These are phyloP conservation scores for Drosophila recens DNA, from an alignment of 2,888 invertebrate species.

Conservation along the genomic window DNA sequence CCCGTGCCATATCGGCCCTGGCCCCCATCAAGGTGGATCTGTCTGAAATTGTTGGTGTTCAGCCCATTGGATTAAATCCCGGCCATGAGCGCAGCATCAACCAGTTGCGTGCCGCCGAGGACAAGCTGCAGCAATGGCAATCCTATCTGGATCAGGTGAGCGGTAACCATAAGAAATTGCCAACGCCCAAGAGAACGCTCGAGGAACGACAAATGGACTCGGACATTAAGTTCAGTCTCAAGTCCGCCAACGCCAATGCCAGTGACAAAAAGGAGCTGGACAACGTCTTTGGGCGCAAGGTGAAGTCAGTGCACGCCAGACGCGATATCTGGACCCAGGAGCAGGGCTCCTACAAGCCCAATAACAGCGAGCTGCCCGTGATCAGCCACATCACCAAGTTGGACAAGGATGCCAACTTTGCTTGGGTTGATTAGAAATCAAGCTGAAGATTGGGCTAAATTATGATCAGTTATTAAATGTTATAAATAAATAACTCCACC, in stretches of 20 bases:
- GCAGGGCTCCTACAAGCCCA: slow-evolving; percentile 72
- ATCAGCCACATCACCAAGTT: slow-evolving; percentile 52
- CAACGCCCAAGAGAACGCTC: slow-evolving; percentile 34
- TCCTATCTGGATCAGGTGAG: slow-evolving; percentile 81
- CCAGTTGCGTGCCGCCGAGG: slow-evolving; percentile 82
- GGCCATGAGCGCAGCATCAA: slow-evolving; percentile 86
- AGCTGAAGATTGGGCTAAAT: neutral
- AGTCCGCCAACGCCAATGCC: slow-evolving; percentile 38
- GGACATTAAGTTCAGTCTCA: slow-evolving; percentile 54
- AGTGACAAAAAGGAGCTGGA: slow-evolving; percentile 48
- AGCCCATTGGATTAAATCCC: slow-evolving; percentile 88
- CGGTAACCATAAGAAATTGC: slow-evolving; percentile 35
- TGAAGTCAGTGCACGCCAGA: slow-evolving; percentile 65
- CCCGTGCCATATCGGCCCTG: slow-evolving; percentile 91
- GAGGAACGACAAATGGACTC: slow-evolving; percentile 47
- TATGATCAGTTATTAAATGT: neutral
- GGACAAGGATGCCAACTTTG: slow-evolving; percentile 81
- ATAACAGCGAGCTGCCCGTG: slow-evolving; percentile 75
- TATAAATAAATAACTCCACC: neutral
- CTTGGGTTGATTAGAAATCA: slow-evolving; percentile 79
- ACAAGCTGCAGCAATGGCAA: slow-evolving; percentile 84
- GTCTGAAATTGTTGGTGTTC: slow-evolving; percentile 79
- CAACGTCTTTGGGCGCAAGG: slow-evolving; percentile 70
- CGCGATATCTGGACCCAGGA: slow-evolving; percentile 48
- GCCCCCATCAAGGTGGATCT: slow-evolving; percentile 87